Base-by-base conservation (phyloP, 2,113 vertebrate species). In the Mobula birostris region DNA sequence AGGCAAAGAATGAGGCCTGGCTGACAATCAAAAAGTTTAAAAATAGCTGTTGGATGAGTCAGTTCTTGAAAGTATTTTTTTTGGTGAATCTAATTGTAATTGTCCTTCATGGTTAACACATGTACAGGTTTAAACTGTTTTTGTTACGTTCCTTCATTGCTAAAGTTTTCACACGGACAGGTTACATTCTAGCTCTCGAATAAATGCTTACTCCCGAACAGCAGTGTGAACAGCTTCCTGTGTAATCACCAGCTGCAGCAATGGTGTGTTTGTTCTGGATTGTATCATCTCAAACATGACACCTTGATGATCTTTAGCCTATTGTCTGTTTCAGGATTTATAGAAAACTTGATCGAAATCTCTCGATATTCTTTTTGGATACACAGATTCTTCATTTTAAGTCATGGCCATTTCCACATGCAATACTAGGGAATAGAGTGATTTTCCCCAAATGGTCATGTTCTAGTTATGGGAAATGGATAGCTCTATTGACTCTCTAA, bases 171-270 rank as follows among this genome's bases (percentile, higher is more conserved):
- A n/a, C 15, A 68, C 32, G 32, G 85, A 32, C n/a, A 17, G 66
- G 29, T 90, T 90, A 90, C 32, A 90, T 66, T 58, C 83, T 5
- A 90, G 85, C 85, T 83, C 40, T 66, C 14, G 5, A 32, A n/a
- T 90, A 90, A 90, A 32, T 90, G 85, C 85, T 72, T 93, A 21
- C 91, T 93, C 91, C 91, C 21, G 27, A 27, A 19, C 68, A 12
- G 36, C 68, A 74, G 91, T 74, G 90, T 92, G 91, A 93, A 40
- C 36, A 70, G 24, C 40, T 70, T 70, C 56, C 68, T 93, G 70
- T 72, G 19, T 72, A 40, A 48, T 93, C 24, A 72, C 40, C 91
- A 93, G 32, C 91, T 74, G 70, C 91, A 93, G 40, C 40, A 27
- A 74, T 40, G 40, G 68, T 74, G 21, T 74, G 29, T 93, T 40